Percentiles rank a stretch among this genome's conserved stretches.
Evolutionary conservation across 2,888 invertebrate species (phyloP).

Genomic region (Drosophila nigritarsus): DNA sequence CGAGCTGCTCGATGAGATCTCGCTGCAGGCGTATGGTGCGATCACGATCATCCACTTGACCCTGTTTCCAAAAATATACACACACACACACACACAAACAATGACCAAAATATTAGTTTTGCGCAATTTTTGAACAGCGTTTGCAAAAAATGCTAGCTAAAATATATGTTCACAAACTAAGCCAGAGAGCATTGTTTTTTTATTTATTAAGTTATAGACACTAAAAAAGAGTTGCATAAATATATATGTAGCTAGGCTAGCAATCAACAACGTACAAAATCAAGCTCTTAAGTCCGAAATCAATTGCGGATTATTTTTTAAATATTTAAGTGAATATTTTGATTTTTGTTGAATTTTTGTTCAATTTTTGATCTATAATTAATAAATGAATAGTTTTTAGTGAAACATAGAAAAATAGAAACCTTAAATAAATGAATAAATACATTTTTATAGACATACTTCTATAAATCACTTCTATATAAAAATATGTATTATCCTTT

Average conservation of each 20-base stretch:
- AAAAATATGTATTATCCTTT: not conserved
- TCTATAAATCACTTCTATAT: not conserved
- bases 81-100: not conserved
- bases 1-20: conserved; percentile 89
- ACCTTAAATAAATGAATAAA: not conserved
- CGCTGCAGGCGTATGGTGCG: conserved; percentile 92
- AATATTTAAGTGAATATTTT: not conserved
- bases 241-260: conserved; percentile 36
- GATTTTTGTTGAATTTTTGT: not conserved
- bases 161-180: conserved; percentile 60
- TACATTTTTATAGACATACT: not conserved
- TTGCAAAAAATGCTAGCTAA: conserved; percentile 60
- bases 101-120: conserved; percentile 38
- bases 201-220: conserved; percentile 29
- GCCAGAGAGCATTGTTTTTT: conserved; percentile 62
- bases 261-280: conserved; percentile 36
- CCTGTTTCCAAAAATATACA: conserved; percentile 83
- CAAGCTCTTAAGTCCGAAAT: conserved; percentile 35
- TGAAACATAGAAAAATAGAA: not conserved
- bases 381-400: not conserved
- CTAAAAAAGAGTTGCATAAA: conserved; percentile 46
- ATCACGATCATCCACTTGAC: conserved; percentile 95
- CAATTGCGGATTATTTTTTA: no score
- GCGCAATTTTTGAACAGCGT: conserved; percentile 36
- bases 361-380: not conserved